phyloP scores from a whole-genome alignment of 2,888 invertebrate genomes.

The Sinhomidia bicolor region DNA sequence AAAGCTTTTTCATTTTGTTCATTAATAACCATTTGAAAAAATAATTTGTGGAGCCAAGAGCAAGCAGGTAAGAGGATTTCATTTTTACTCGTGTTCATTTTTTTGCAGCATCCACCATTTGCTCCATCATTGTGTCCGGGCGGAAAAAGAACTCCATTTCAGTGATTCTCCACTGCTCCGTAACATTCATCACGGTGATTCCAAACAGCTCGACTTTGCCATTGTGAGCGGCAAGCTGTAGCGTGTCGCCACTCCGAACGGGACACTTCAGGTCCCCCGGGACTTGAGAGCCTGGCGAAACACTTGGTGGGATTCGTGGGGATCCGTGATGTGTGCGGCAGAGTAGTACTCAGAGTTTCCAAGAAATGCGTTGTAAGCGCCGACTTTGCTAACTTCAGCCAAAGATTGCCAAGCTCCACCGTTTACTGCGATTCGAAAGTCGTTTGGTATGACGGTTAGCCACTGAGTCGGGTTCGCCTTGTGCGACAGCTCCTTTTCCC shows the following conservation, averaged over 20 bases:
- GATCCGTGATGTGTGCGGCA: slow-evolving; percentile 75
- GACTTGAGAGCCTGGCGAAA: slow-evolving; percentile 73
- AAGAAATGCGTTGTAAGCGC: slow-evolving; percentile 81
- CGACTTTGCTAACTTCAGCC: slow-evolving; percentile 65
- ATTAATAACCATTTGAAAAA: too few relatives aligned
- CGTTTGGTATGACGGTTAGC: slow-evolving; percentile 61
- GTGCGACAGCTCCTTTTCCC: slow-evolving; percentile 81
- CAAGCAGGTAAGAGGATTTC: neutral
- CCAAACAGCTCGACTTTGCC: slow-evolving; percentile 72
- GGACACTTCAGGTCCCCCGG: slow-evolving; percentile 78
- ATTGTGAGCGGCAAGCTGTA: slow-evolving; percentile 28
- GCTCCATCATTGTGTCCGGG: slow-evolving; percentile 69
- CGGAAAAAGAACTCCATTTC: slow-evolving; percentile 69
- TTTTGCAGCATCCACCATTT: slow-evolving; percentile 54
- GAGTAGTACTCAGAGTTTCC: slow-evolving; percentile 80
- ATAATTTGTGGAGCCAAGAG: too few relatives aligned
- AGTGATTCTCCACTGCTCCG: slow-evolving; percentile 53
- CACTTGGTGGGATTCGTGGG: slow-evolving; percentile 79
- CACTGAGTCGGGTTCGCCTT: slow-evolving; percentile 78
- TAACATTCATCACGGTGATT: slow-evolving; percentile 46
- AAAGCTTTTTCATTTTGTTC: too few relatives aligned
- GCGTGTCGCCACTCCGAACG: slow-evolving; percentile 61
- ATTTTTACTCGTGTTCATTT: neutral
- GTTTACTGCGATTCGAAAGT: slow-evolving; percentile 67
- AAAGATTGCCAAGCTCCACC: slow-evolving; percentile 53